Conservation (phyloP, 2,113 vertebrate species). For the Abramis brama region DNA sequence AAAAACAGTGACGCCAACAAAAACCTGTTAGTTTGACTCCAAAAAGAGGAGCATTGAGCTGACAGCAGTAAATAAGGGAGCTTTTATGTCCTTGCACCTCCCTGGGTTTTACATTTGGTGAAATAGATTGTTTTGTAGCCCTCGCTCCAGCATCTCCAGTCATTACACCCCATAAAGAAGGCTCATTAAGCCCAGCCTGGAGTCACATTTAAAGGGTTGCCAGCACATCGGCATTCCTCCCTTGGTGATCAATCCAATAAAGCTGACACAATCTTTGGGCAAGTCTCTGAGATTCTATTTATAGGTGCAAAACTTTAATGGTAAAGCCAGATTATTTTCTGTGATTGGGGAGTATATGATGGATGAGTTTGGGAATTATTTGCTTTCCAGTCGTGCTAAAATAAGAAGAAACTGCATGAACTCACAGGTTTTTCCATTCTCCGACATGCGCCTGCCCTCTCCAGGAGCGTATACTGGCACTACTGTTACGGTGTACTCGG, state of each 20-base stretch:
- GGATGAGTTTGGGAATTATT: neutral
- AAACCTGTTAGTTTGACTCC: neutral
- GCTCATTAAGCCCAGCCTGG: constrained; percentile 66
- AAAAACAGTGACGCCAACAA: constrained; percentile 32
- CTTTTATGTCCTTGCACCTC: constrained; percentile 65
- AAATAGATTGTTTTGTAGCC: constrained; percentile 63
- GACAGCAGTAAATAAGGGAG: constrained; percentile 33
- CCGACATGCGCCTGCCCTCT: constrained; percentile 87
- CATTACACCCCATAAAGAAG: constrained; percentile 70
- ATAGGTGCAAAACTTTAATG: neutral
- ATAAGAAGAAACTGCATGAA: constrained; percentile 14
- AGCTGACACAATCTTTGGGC: constrained; percentile 67
- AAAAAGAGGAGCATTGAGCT: constrained; percentile 13
- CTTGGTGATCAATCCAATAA: constrained; percentile 69
- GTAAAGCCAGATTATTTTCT: neutral
- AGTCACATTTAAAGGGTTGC: constrained; percentile 65
- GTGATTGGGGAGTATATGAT: neutral
- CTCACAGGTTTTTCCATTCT: constrained; percentile 93
- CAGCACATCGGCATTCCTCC: constrained; percentile 70
- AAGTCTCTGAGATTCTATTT: constrained; percentile 59
- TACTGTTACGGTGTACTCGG: constrained; percentile 85
- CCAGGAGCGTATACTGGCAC: constrained; percentile 87
- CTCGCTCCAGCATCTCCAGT: constrained; percentile 65
- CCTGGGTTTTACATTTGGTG: constrained; percentile 47
- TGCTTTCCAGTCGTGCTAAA: neutral